These are phyloP conservation scores for Peucedramus taeniatus DNA, from an alignment of 2,113 vertebrate species.

Conservation along the genomic window DNA sequence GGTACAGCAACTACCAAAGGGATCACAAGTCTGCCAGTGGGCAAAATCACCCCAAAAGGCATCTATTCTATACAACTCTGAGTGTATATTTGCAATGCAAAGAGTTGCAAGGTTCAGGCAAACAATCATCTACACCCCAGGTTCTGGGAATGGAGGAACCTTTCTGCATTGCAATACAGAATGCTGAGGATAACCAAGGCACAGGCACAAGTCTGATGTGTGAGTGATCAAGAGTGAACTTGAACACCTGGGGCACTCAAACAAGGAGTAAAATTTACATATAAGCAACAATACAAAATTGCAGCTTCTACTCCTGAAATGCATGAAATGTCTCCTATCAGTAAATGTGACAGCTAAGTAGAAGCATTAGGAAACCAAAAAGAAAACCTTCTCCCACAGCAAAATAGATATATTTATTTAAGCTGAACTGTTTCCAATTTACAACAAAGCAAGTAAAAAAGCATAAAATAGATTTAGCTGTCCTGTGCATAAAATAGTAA, in stretches of 20 bases:
- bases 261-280: background rate
- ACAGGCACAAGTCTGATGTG: background rate
- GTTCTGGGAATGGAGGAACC: background rate
- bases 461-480: background rate
- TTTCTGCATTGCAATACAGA: background rate
- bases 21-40: background rate
- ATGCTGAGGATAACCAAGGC: background rate
- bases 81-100: background rate
- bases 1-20: background rate
- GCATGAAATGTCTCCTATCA: background rate
- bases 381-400: background rate
- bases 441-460: background rate
- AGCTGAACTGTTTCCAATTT: background rate
- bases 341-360: background rate
- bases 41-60: background rate
- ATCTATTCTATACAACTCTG: background rate
- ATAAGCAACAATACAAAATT: background rate
- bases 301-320: background rate
- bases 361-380: background rate
- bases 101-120: background rate
- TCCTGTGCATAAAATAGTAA: background rate
- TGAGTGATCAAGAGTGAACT: background rate
- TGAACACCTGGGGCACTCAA: background rate
- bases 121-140: background rate
- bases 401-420: background rate